phyloP scores from a whole-genome alignment of 2,888 invertebrate genomes.

The Microctonus hyperodae region DNA sequence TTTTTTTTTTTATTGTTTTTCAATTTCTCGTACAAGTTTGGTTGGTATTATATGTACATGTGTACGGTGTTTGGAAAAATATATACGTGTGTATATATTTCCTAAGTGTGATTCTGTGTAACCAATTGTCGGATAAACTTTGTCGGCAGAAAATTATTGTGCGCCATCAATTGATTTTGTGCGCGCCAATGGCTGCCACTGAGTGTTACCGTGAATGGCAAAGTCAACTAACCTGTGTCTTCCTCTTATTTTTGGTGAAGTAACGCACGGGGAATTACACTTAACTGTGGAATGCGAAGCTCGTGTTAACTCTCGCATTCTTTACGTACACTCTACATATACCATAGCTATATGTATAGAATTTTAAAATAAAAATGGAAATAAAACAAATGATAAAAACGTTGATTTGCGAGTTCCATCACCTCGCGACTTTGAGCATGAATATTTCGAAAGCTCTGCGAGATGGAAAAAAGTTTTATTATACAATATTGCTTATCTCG shows the following conservation, averaged over 20 bases:
- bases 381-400: not conserved
- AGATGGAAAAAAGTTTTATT: not conserved
- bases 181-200: slow-evolving; percentile 40
- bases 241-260: slow-evolving; percentile 31
- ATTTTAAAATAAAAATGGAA: too few relatives aligned
- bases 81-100: slow-evolving; percentile 42
- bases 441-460: not conserved
- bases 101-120: slow-evolving; percentile 59
- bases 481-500: not conserved
- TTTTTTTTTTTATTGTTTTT: not conserved
- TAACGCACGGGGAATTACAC: slow-evolving; percentile 56
- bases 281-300: slow-evolving; percentile 57
- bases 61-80: not conserved
- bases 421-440: not conserved
- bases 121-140: slow-evolving; percentile 40
- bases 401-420: not conserved
- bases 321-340: not conserved
- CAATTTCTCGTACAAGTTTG: slow-evolving; percentile 8
- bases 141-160: slow-evolving; percentile 49
- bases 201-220: slow-evolving; percentile 29
- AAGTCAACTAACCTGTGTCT: slow-evolving; percentile 10
- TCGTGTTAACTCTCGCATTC: slow-evolving; percentile 43
- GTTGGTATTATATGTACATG: not conserved
- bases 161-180: slow-evolving; percentile 50
- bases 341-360: not conserved